A percentile compares a stretch with the other conserved stretches of the same genome.
Conservation (phyloP, 1,140 invertebrate species). For the Phenacoccus solenopsis region DNA sequence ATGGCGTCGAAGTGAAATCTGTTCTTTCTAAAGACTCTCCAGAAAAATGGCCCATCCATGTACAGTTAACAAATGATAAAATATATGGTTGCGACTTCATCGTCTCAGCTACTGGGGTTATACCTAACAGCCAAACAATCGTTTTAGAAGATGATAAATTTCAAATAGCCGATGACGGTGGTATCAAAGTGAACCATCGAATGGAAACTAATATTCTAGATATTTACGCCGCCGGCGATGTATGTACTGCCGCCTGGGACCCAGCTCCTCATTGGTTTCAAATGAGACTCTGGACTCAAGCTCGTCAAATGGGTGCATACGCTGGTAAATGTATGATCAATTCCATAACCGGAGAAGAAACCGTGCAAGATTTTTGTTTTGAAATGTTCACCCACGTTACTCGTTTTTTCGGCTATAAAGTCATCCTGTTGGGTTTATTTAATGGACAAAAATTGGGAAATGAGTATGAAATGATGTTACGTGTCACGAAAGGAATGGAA, state of each 20-base stretch:
- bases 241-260: constrained; percentile 68
- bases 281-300: constrained; percentile 96
- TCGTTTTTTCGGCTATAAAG: constrained; percentile 87
- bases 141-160: constrained; percentile 39
- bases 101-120: constrained; percentile 89
- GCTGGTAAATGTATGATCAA: constrained; percentile 81
- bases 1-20: constrained; percentile 52
- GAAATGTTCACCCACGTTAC: constrained; percentile 96
- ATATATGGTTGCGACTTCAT: constrained; percentile 77
- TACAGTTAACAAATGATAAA: constrained; percentile 61
- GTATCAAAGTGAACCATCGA: constrained; percentile 68
- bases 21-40: constrained; percentile 31
- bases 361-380: constrained; percentile 85
- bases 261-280: constrained; percentile 81
- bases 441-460: constrained; percentile 80
- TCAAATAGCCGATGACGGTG: constrained; percentile 51
- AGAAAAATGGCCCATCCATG: constrained; percentile 52
- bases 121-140: constrained; percentile 48
- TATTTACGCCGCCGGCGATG: constrained; percentile 91
- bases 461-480: constrained; percentile 75
- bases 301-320: constrained; percentile 90
- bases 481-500: constrained; percentile 69
- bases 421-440: constrained; percentile 82
- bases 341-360: constrained; percentile 43
- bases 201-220: constrained; percentile 66